phyloP scores from a whole-genome alignment of 2,113 vertebrate species.

The Narcine bancroftii region DNA sequence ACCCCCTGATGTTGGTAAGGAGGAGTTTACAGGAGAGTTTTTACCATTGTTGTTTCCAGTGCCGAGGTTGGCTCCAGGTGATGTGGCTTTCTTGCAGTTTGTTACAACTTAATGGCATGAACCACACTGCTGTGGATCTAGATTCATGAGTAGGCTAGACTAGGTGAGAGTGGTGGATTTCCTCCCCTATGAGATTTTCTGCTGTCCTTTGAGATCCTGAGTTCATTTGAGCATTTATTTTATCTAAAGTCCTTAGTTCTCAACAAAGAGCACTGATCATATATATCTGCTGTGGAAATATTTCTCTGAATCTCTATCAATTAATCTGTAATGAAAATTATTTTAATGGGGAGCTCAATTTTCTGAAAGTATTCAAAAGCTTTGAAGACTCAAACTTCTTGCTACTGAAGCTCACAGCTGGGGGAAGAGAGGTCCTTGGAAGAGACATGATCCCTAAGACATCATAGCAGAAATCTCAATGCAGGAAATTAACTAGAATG shows the following conservation, averaged over 20 bases:
- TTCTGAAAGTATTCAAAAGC: neutral
- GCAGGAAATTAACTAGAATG: neutral
- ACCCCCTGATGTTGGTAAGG: too few relatives aligned
- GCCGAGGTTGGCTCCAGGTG: too few relatives aligned
- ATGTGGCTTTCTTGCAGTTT: too few relatives aligned
- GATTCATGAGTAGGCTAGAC: too few relatives aligned
- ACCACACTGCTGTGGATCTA: too few relatives aligned
- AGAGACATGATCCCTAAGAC: too few relatives aligned
- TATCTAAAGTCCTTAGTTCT: neutral
- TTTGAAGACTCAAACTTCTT: neutral
- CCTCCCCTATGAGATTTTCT: too few relatives aligned
- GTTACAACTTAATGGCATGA: too few relatives aligned
- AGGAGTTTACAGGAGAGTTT: too few relatives aligned
- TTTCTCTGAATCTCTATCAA: neutral
- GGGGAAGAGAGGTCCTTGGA: neutral
- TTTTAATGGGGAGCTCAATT: neutral
- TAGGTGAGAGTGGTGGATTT: too few relatives aligned
- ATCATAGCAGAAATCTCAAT: neutral
- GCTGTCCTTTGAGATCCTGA: neutral
- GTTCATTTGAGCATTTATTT: neutral
- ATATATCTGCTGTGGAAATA: neutral
- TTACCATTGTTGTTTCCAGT: too few relatives aligned
- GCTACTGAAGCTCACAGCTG: neutral
- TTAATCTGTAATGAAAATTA: neutral
- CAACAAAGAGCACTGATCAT: neutral